Base-by-base conservation (phyloP, 2,888 invertebrate species). In the Anagyrus pseudococci region DNA sequence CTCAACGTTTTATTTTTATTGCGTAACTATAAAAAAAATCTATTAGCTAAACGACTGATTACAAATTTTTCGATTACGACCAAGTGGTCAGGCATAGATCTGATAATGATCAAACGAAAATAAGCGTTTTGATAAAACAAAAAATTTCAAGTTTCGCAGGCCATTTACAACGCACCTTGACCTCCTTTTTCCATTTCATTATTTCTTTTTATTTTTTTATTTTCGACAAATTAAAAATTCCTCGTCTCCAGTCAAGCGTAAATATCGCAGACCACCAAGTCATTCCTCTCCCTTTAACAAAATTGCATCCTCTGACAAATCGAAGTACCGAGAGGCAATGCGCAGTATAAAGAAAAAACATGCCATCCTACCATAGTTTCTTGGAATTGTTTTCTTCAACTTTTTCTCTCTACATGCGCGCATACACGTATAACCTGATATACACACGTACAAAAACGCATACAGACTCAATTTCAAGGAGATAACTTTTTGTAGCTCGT, bases 351-450 rank as follows among this genome's bases (percentile, higher is more conserved):
- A 37, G 15, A 58, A 59, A 53, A n/a, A n/a, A n/a, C n/a, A n/a
- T n/a, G n/a, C 40, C 52, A 41, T 33, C 50, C 33, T n/a, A 2
- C 19, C 41, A 19, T 33, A 25, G 19, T 15, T 52, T 52, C 52
- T 52, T 29, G 47, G 54, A 61, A 55, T 46, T 61, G 44, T 61
- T 61, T 61, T 56, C 43, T 48, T 29, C n/a, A n/a, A n/a, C n/a
- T n/a, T n/a, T n/a, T n/a, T n/a, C n/a, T n/a, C n/a, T n/a, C n/a
- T n/a, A n/a, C n/a, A n/a, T n/a, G n/a, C n/a, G n/a, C n/a, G n/a
- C n/a, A n/a, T n/a, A n/a, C n/a, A n/a, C n/a, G n/a, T n/a, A n/a
- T n/a, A n/a, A n/a, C n/a, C n/a, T n/a, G n/a, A n/a, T n/a, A n/a
- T n/a, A n/a, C n/a, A n/a, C n/a, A n/a, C 33, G 33, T 37, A 15